Base-by-base conservation (phyloP, 2,797 vertebrate species). In the Momotus momota region DNA sequence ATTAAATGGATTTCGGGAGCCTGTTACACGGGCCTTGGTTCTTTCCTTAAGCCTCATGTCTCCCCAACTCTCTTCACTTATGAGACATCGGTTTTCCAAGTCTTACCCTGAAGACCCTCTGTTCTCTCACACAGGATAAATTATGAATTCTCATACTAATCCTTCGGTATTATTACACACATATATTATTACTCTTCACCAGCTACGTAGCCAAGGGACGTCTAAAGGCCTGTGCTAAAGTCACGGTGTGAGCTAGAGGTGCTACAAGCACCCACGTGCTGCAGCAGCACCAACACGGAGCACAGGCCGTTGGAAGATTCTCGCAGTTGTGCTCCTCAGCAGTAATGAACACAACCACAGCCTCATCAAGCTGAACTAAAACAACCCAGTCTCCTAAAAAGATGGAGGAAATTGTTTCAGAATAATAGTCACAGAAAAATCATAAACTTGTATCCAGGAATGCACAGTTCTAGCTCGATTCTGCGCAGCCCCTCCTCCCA, bases 401-500 rank as follows among this genome's bases (percentile, higher is more conserved):
- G 3, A 17, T 0, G 1, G 19, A 62, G 51, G 26, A 69, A 33
- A 33, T 3, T 4, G 10, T 48, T 54, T 58, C 19, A 46, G 35
- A 58, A 6, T 10, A 48, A 11, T 4, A 51, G 14, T 2, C 51
- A 21, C 5, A 21, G 43, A 4, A 61, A 66, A 55, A 46, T n/a
- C 58, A 26, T 14, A 9, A 78, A 64, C 5, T 72, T 18, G 1
- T 9, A 17, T 7, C 3, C 18, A 35, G 54, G 41, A 60, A 33
- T 6, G 9, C 0, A 0, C 40, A 51, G 17, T 6, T 66, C 52
- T 14, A 51, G 40, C 22, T 49, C 0, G 0, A 2, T 23, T 21
- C 8, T 31, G 12, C 31, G 8, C 29, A 70, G 33, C 20, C 16
- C 13, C 43, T 84, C 40, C 51, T 58, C 51, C 46, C 65, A 26